Base-by-base conservation (phyloP, 2,888 invertebrate species). In the Rhyacophila evoluta region DNA sequence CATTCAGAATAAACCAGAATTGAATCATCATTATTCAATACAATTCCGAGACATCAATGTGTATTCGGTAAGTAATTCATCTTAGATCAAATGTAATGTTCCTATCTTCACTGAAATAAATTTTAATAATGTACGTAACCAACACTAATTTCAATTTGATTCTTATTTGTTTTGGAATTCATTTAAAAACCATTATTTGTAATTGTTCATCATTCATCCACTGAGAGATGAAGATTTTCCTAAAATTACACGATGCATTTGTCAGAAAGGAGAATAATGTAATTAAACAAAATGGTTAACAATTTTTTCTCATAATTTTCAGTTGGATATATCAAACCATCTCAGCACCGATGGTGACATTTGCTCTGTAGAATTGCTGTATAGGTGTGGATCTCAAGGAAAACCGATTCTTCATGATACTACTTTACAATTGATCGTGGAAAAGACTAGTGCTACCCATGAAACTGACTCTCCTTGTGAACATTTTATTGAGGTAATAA, bases 391-490 rank as follows among this genome's bases (percentile, higher is more conserved):
- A 80, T 89, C 92, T 75, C 91, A 91, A 80, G 96, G 95, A n/a
- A 92, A 93, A 84, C 96, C 97, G 2, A 95, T 98, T 85, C 88
- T 98, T 81, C 96, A 98, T 87, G 94, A 98, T 86, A 98, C 98
- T 0, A 92, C 95, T 75, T 88, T 98, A 77, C 94, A 94, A 83
- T 88, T 98, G 74, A 90, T 90, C 69, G 87, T 95, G 8, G 90
- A 91, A 83, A 91, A 91, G 83, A 83, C 84, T 41, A 86, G 86
- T 78, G 83, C 81, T 1, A 75, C 74, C 2, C 28, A 74, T 8
- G 79, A 80, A 29, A 36, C 68, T 38, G 33, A 19, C 33, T 25
- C 38, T 25, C 36, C 72, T 36, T 77, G 69, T 41, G 82, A 83
- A 72, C 77, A 78, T 41, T 79, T 69, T 28, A 72, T 81, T 39